These are phyloP conservation scores for Diplodus sargus DNA, from an alignment of 2,797 vertebrate species.

Conservation along the genomic window DNA sequence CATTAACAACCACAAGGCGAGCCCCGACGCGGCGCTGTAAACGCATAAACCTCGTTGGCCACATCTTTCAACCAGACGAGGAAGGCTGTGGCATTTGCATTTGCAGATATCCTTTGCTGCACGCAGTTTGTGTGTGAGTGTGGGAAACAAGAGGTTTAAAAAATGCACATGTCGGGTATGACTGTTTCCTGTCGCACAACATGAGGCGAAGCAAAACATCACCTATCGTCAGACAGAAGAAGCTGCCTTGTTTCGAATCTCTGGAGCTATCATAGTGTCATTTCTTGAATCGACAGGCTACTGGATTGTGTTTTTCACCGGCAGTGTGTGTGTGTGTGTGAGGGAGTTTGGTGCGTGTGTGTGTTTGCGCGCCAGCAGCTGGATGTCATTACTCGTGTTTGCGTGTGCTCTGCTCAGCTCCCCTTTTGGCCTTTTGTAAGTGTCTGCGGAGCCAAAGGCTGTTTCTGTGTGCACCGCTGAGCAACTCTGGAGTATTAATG, in stretches of 20 bases:
- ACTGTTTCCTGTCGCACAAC: not conserved
- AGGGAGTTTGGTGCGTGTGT: not conserved
- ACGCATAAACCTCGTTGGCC: conserved; percentile 21
- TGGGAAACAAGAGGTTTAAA: not conserved
- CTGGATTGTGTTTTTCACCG: conserved; percentile 28
- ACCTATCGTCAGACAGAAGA: not conserved
- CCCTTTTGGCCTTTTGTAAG: conserved; percentile 73
- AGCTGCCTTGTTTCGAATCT: conserved; percentile 19
- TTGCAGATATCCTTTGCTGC: conserved; percentile 17
- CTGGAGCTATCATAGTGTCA: conserved; percentile 19
- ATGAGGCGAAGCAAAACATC: not conserved
- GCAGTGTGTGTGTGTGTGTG: conserved; percentile 15
- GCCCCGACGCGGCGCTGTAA: conserved; percentile 6
- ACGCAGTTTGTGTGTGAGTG: not conserved
- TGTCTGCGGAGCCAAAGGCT: conserved; percentile 65
- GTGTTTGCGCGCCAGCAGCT: conserved; percentile 63
- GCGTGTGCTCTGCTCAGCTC: conserved; percentile 60
- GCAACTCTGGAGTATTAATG: conserved; percentile 71
- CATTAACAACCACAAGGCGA: conserved; percentile 6
- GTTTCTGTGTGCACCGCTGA: conserved; percentile 60
- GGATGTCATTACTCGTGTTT: conserved; percentile 77
- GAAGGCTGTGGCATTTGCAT: conserved; percentile 13
- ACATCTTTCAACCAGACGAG: conserved; percentile 24
- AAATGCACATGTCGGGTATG: not conserved
- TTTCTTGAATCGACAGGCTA: conserved; percentile 31